Evolutionary conservation across 2,797 vertebrate species (phyloP).

Genomic region (Mus spretus): DNA sequence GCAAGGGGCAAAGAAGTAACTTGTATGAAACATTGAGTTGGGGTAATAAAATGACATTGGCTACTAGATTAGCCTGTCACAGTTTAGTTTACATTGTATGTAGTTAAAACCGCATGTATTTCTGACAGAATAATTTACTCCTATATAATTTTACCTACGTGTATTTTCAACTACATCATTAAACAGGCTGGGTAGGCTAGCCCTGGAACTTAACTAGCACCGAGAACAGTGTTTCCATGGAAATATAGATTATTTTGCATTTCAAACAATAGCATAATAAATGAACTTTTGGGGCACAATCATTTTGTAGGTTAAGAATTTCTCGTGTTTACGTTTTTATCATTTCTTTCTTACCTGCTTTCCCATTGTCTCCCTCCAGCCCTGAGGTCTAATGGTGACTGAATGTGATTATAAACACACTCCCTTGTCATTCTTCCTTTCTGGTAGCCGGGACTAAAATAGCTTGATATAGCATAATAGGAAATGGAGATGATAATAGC

Average conservation of each 20-base stretch:
- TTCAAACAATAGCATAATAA: conserved; percentile 61
- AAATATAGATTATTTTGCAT: conserved; percentile 74
- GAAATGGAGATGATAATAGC: conserved; percentile 80
- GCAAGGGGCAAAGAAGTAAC: background rate
- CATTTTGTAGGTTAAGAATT: conserved; percentile 73
- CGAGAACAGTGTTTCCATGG: conserved; percentile 72
- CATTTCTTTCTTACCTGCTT: conserved; percentile 74
- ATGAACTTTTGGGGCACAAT: conserved; percentile 64
- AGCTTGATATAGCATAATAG: conserved; percentile 69
- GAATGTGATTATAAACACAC: conserved; percentile 75
- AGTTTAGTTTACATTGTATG: conserved; percentile 56
- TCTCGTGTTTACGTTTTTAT: conserved; percentile 74
- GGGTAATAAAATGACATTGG: background rate
- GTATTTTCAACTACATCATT: conserved; percentile 69
- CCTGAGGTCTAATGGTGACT: conserved; percentile 67
- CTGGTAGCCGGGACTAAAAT: conserved; percentile 62
- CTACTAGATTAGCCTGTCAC: conserved; percentile 27
- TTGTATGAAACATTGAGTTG: background rate
- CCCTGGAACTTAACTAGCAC: conserved; percentile 57
- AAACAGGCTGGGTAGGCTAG: conserved; percentile 49
- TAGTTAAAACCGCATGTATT: conserved; percentile 62
- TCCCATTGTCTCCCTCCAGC: conserved; percentile 58
- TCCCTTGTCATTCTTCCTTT: conserved; percentile 67
- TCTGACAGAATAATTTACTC: conserved; percentile 61
- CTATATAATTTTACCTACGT: conserved; percentile 71